Percentiles rank a stretch among this genome's conserved stretches.
These are phyloP conservation scores for Choristoneura rosaceana DNA, from an alignment of 2,888 invertebrate genomes.

Conservation along the genomic window DNA sequence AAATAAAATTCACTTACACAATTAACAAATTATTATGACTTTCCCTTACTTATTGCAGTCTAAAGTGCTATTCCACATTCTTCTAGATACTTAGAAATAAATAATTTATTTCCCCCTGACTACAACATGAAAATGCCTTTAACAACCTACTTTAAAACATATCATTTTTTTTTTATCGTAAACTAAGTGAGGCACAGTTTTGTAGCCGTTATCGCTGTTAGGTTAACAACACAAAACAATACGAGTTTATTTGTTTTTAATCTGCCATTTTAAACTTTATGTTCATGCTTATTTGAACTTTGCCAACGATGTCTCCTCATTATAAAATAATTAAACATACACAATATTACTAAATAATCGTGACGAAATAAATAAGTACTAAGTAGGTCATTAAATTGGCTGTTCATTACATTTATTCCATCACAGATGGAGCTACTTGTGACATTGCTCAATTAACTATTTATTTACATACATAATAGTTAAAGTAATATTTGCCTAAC, in stretches of 20 bases:
- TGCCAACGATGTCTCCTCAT: not conserved
- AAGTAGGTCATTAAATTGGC: constrained; percentile 39
- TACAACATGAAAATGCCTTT: constrained; percentile 42
- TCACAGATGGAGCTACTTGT: constrained; percentile 65
- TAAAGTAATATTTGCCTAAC: constrained; percentile 57
- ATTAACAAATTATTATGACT: constrained; percentile 66
- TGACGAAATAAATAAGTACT: constrained; percentile 14
- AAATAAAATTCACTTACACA: constrained; percentile 57
- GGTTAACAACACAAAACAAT: too few relatives aligned
- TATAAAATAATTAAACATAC: not conserved
- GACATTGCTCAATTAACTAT: constrained; percentile 57
- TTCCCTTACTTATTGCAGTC: constrained; percentile 53
- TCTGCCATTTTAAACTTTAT: too few relatives aligned
- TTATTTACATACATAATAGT: constrained; percentile 60
- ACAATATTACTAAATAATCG: not conserved
- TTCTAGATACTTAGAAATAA: constrained; percentile 60
- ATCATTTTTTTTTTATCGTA: not conserved
- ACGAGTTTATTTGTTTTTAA: too few relatives aligned
- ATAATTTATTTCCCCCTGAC: constrained; percentile 65
- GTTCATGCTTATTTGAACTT: too few relatives aligned
- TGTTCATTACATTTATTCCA: constrained; percentile 48
- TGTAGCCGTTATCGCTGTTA: too few relatives aligned
- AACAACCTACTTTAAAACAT: constrained; percentile 32
- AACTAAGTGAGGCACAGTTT: too few relatives aligned
- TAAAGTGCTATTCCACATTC: constrained; percentile 47